phyloP scores from a whole-genome alignment of 2,797 vertebrate genomes.

The Pteronotus mesoamericanus region DNA sequence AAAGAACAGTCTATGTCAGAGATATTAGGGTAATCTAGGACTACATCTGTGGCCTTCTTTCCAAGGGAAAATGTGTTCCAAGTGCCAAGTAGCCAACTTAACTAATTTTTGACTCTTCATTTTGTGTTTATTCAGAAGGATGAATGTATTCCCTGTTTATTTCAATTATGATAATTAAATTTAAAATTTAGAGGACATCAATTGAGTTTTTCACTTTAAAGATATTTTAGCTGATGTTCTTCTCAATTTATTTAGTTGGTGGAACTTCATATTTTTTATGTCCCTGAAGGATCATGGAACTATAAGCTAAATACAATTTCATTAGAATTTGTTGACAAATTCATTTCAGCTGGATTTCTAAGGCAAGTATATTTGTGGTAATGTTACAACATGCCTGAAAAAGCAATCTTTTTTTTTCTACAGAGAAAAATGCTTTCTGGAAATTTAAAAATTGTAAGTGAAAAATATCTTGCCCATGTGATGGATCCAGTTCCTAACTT shows the following conservation, averaged over 20 bases:
- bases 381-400: neutral
- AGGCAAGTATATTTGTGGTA: constrained; percentile 82
- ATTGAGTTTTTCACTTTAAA: constrained; percentile 26
- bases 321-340: constrained; percentile 86
- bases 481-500: neutral
- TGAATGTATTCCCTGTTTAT: neutral
- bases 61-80: neutral
- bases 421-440: constrained; percentile 34
- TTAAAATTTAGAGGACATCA: neutral
- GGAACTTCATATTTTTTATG: constrained; percentile 93
- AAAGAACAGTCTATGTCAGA: neutral
- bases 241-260: constrained; percentile 84
- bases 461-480: neutral
- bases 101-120: neutral
- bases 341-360: constrained; percentile 94
- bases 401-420: neutral
- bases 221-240: constrained; percentile 54
- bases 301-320: constrained; percentile 91
- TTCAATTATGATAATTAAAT: constrained; percentile 11
- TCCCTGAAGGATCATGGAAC: constrained; percentile 93
- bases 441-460: constrained; percentile 42
- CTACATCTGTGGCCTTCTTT: neutral
- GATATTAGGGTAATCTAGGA: neutral
- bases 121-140: constrained; percentile 19
- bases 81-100: neutral